These are phyloP conservation scores for Halocynthia aurantium DNA, from an alignment of 23 tunicate genomes.

Conservation along the genomic window DNA sequence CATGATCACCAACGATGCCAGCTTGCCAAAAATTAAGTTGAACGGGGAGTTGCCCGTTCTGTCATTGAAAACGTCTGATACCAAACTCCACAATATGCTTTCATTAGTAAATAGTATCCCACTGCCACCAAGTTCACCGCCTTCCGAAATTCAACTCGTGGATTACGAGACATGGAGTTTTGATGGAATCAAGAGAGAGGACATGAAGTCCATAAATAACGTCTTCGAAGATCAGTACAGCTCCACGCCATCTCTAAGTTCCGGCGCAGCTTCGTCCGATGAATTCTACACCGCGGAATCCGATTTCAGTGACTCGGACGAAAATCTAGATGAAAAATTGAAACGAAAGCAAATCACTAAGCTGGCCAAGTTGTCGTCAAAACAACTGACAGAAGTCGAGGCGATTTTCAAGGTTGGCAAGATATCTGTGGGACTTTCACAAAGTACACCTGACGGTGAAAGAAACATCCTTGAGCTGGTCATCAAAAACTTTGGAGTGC, in stretches of 20 bases:
- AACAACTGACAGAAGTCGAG: conserved; percentile 17
- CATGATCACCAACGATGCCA: conserved; percentile 59
- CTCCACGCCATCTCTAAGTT: conserved; percentile 1
- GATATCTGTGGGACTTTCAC: conserved; percentile 7
- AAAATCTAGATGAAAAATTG: conserved; percentile 12
- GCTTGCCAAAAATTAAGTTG: conserved; percentile 65
- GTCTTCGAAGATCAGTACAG: conserved; percentile 10
- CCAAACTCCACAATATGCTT: conserved; percentile 35
- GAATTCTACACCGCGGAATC: conserved; percentile 61
- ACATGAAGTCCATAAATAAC: conserved; percentile 14
- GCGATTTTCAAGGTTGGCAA: background rate
- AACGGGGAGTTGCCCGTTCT: conserved; percentile 42
- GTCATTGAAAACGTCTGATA: conserved; percentile 47
- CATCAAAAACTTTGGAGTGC: conserved; percentile 32
- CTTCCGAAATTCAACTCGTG: conserved; percentile 11
- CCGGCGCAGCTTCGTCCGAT: conserved; percentile 27
- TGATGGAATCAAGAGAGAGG: background rate
- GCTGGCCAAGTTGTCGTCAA: background rate
- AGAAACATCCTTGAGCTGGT: conserved; percentile 1
- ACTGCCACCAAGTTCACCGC: conserved; percentile 33
- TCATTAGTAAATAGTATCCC: conserved; percentile 54
- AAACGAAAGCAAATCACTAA: conserved; percentile 9
- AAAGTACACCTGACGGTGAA: background rate
- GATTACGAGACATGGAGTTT: conserved; percentile 2
- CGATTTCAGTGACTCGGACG: conserved; percentile 48